Conservation (phyloP, 2,888 invertebrate species). For the Mechanitis mazaeus region DNA sequence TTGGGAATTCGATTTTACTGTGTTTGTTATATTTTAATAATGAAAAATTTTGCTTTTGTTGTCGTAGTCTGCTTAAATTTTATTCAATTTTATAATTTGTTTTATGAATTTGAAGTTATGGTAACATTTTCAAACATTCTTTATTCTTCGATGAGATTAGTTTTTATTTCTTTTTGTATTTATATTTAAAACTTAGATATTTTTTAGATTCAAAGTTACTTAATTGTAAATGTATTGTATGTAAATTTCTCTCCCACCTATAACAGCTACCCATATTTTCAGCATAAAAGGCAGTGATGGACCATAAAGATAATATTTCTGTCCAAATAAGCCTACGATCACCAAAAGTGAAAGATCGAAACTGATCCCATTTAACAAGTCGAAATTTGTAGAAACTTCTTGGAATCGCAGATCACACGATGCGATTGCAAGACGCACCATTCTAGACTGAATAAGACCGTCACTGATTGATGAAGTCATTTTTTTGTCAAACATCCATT, state of each 20-base stretch:
- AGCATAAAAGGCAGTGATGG: neutral
- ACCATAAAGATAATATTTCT: conserved; percentile 2
- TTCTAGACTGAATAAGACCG: conserved; percentile 68
- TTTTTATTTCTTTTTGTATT: too few species aligned
- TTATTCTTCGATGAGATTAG: too few species aligned
- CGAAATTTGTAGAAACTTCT: conserved; percentile 60
- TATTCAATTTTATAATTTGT: too few species aligned
- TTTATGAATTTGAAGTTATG: too few species aligned
- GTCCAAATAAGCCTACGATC: conserved; percentile 8
- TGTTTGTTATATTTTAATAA: neutral
- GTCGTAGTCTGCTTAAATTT: neutral
- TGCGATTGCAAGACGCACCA: conserved; percentile 55
- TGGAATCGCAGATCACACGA: conserved; percentile 59
- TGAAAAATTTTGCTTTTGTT: neutral
- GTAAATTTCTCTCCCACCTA: conserved; percentile 1
- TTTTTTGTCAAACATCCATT: conserved; percentile 65
- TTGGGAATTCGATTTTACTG: conserved; percentile 10
- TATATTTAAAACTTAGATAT: too few species aligned
- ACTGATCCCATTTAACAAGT: conserved; percentile 58
- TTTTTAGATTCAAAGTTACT: too few species aligned
- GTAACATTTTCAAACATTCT: too few species aligned
- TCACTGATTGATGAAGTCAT: conserved; percentile 71
- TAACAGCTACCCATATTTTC: neutral
- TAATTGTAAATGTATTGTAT: conserved; percentile 1
- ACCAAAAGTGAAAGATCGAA: conserved; percentile 29